phyloP scores from a whole-genome alignment of 1,140 invertebrate genomes.

The Drosophila parvula region DNA sequence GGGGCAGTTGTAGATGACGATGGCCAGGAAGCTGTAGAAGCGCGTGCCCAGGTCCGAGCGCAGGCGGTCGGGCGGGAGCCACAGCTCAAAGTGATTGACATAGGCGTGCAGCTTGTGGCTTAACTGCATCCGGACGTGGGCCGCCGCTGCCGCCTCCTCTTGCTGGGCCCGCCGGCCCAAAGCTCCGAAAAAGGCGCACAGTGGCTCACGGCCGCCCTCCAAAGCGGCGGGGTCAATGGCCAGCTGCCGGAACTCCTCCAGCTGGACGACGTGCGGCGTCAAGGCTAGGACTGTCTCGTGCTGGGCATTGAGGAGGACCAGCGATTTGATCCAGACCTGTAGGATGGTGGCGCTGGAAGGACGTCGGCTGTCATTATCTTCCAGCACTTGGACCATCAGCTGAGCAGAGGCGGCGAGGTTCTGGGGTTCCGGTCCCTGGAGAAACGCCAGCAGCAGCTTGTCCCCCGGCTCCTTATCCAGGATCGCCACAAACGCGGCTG shows the following conservation, averaged over 20 bases:
- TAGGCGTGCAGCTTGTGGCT: constrained; percentile 74
- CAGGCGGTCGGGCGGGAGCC: constrained; percentile 59
- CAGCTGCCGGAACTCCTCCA: constrained; percentile 58
- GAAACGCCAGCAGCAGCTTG: constrained; percentile 47
- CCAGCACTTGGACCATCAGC: constrained; percentile 61
- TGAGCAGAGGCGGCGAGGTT: constrained; percentile 68
- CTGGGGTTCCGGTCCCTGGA: constrained; percentile 45
- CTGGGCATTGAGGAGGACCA: constrained; percentile 67
- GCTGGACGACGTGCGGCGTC: constrained; percentile 38
- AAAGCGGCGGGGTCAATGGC: constrained; percentile 50
- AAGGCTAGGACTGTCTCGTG: constrained; percentile 61
- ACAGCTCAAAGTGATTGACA: constrained; percentile 73
- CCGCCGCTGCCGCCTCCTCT: constrained; percentile 37
- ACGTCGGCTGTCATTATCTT: not conserved
- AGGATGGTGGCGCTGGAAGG: constrained; percentile 44
- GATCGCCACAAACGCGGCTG: constrained; percentile 62
- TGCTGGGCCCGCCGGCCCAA: constrained; percentile 63
- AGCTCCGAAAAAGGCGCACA: constrained; percentile 73
- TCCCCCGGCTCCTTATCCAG: constrained; percentile 30
- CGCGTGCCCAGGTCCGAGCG: constrained; percentile 63
- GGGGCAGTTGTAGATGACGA: constrained; percentile 81
- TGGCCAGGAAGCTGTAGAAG: constrained; percentile 79
- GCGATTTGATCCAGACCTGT: constrained; percentile 76
- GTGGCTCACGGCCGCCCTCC: constrained; percentile 61
- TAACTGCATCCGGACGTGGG: constrained; percentile 60